Conservation (phyloP, 1,140 invertebrate genomes). For the Microplitis demolitor region DNA sequence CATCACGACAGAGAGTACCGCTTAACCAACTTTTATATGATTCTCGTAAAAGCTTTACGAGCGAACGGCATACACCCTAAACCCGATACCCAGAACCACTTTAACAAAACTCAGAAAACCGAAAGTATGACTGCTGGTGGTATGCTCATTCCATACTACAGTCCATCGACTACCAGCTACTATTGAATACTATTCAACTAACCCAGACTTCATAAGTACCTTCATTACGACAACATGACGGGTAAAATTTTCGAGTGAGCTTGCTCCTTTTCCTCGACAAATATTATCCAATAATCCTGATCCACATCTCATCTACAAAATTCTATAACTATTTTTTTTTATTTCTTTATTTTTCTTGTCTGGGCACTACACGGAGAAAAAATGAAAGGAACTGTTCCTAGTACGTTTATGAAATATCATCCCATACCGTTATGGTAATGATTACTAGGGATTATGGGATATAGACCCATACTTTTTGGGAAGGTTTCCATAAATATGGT, state of each 20-base stretch:
- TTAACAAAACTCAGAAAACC: neutral
- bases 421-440: no score
- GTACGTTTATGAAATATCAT: no score
- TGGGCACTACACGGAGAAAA: no score
- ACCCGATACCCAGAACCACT: neutral
- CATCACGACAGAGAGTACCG: neutral
- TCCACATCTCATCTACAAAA: neutral
- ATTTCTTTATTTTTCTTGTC: no score
- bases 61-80: neutral
- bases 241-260: neutral
- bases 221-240: constrained; percentile 9
- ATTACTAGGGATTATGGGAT: no score
- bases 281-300: neutral
- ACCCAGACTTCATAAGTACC: constrained; percentile 5
- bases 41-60: constrained; percentile 23
- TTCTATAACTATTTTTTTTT: neutral
- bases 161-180: neutral
- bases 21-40: constrained; percentile 19
- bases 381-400: no score
- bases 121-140: neutral
- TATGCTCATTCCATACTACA: no score
- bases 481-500: no score
- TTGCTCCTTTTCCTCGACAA: neutral
- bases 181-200: neutral
- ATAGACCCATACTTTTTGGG: no score